Conservation (phyloP, 1,140 invertebrate species). For the Drosophila pachea region DNA sequence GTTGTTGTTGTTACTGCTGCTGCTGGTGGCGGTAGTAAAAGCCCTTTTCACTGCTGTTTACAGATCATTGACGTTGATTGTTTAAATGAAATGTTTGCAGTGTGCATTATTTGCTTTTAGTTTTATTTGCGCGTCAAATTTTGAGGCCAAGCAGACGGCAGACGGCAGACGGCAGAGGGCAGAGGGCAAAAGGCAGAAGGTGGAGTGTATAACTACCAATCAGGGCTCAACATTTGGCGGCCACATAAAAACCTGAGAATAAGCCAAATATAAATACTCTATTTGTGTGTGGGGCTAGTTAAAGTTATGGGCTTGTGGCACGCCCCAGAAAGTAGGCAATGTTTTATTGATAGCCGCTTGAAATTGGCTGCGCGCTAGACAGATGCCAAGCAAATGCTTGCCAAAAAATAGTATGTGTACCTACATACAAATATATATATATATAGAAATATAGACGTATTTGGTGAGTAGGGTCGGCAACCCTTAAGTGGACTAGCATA, state of each 20-base stretch:
- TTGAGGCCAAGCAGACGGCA: conserved; percentile 21
- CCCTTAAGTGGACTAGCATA: conserved; percentile 1
- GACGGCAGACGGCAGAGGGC: background rate
- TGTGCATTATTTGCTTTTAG: conserved; percentile 71
- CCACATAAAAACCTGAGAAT: conserved; percentile 48
- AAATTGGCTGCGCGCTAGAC: conserved; percentile 27
- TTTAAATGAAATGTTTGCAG: conserved; percentile 77
- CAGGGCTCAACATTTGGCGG: conserved; percentile 51
- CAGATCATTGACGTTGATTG: conserved; percentile 78
- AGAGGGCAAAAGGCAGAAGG: background rate
- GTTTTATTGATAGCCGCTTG: conserved; percentile 66
- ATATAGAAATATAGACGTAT: conserved; percentile 30
- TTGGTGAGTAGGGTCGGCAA: conserved; percentile 5
- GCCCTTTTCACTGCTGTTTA: conserved; percentile 76
- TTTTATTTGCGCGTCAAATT: conserved; percentile 60
- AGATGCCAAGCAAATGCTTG: conserved; percentile 33
- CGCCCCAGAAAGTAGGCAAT: conserved; percentile 51
- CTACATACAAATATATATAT: conserved; percentile 6
- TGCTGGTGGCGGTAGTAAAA: conserved; percentile 39
- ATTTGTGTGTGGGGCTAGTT: conserved; percentile 18
- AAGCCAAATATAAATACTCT: conserved; percentile 62
- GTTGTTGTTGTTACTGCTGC: conserved; percentile 1
- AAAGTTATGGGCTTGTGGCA: conserved; percentile 42
- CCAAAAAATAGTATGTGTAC: conserved; percentile 20
- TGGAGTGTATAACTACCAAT: conserved; percentile 11